Evolutionary conservation across 2,888 invertebrate species (phyloP), one percentile per base, ranked within the genome.

Genomic region (Dexiosoma caninum): DNA sequence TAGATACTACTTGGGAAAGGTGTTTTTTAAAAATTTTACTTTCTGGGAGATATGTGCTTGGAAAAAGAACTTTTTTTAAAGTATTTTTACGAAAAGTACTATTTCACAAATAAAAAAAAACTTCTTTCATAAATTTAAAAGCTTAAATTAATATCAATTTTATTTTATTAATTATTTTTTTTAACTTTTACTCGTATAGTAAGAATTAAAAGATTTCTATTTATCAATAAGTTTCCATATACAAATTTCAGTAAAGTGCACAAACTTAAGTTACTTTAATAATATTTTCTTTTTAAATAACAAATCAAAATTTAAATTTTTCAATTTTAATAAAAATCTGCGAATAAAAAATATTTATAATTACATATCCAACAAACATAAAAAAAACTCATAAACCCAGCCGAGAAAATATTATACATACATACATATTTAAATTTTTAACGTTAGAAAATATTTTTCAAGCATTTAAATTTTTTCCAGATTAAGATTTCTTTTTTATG

Each of bases 221-320:
- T 74, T 35, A 44, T 70, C 6, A 59, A 46, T 70, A 46, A 60
- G 30, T 62, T 72, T 64, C 57, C 27, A 27, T 27, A 27, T 27
- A 27, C 27, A 27, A 75, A 59, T 75, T 62, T 62, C 30, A 35
- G 21, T 42, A 49, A 57, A 66, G 74, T 66, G 74, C 57, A 59
- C 49, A 40, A 66, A 59, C 49, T 59, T 49, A 75, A 19, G 49
- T 66, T 40, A 49, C 27, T 64, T 64, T 30, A 55, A 44, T 53
- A 37, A 23, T 27, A 55, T 21, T 49, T n/a, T 30, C n/a, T 40
- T 30, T 37, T 2, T 57, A 19, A 49, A 59, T 35, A 21, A 71
- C 27, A 37, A 70, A n/a, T n/a, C n/a, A n/a, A n/a, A n/a, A n/a
- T n/a, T n/a, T n/a, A n/a, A n/a, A n/a, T n/a, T n/a, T n/a, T n/a